phyloP scores from a whole-genome alignment of 2,888 invertebrate genomes.

The Cryptocheilus praepositus region DNA sequence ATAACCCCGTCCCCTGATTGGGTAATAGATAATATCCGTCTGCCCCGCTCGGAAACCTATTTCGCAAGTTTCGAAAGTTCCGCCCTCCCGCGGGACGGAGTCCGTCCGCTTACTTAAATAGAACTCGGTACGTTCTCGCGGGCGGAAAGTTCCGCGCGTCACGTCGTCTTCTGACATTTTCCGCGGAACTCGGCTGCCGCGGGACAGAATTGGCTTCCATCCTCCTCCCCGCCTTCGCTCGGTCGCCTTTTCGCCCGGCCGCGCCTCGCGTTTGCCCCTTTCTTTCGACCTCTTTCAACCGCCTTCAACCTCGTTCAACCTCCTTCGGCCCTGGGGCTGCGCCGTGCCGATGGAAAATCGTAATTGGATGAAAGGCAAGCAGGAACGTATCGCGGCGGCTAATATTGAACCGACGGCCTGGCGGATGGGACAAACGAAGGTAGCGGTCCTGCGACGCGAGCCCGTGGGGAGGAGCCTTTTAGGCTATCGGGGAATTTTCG shows the following conservation, averaged over 20 bases:
- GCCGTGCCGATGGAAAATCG: constrained; percentile 15
- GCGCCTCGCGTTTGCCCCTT: too few species aligned
- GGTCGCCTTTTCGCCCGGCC: too few species aligned
- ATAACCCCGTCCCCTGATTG: constrained; percentile 20
- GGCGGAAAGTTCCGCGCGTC: constrained; percentile 1
- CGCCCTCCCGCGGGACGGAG: constrained; percentile 21
- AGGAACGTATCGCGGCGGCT: too few species aligned
- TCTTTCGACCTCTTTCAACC: too few species aligned
- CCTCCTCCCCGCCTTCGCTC: background rate
- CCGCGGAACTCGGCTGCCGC: constrained; percentile 13
- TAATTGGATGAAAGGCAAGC: constrained; percentile 23
- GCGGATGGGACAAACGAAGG: too few species aligned
- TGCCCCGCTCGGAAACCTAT: constrained; percentile 13
- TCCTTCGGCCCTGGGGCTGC: too few species aligned
- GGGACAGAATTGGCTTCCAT: constrained; percentile 29
- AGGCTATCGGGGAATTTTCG: too few species aligned
- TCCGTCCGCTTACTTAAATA: constrained; percentile 20
- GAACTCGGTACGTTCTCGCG: constrained; percentile 3
- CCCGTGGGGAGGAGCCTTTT: too few species aligned
- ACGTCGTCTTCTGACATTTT: constrained; percentile 23
- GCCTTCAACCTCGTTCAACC: background rate
- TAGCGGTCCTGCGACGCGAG: too few species aligned
- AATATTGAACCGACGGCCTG: too few species aligned
- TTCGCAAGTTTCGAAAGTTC: constrained; percentile 26
- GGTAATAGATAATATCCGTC: constrained; percentile 29